Percentiles rank a stretch among this genome's conserved stretches.
phyloP scores from a whole-genome alignment of 2,797 vertebrate genomes.

The Euphonia xanthogaster region DNA sequence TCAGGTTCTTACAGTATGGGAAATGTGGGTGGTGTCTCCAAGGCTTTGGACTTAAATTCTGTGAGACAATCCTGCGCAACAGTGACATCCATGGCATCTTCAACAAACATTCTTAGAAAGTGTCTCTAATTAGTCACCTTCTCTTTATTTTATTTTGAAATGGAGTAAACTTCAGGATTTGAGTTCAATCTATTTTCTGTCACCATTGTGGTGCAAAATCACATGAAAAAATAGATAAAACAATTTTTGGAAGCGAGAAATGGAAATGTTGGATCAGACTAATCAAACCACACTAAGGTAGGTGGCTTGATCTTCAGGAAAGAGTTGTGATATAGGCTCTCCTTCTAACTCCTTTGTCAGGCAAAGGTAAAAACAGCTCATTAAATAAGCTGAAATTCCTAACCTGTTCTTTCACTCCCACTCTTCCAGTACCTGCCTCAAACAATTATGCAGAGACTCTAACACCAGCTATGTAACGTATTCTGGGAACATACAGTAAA shows the following conservation, averaged over 20 bases:
- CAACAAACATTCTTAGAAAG: background rate
- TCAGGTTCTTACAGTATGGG: background rate
- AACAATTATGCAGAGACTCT: background rate
- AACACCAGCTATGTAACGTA: background rate
- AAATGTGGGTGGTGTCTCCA: accelerated
- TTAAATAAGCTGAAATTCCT: background rate
- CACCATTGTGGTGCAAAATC: background rate
- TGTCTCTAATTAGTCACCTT: background rate
- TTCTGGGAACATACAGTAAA: background rate
- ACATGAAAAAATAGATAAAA: background rate
- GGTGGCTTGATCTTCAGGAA: background rate
- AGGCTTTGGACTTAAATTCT: background rate
- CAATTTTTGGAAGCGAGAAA: background rate
- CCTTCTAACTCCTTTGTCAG: background rate
- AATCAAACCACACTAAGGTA: background rate
- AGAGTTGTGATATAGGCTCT: background rate
- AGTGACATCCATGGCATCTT: background rate
- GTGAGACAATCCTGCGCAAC: background rate
- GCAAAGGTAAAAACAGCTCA: background rate
- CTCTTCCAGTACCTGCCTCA: background rate
- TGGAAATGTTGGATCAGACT: background rate
- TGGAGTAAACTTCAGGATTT: background rate
- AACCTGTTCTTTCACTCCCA: background rate
- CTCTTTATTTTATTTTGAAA: background rate
- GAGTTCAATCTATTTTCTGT: background rate